These are phyloP conservation scores for Nyctibius bracteatus DNA, from an alignment of 2,113 vertebrate species.

Conservation along the genomic window DNA sequence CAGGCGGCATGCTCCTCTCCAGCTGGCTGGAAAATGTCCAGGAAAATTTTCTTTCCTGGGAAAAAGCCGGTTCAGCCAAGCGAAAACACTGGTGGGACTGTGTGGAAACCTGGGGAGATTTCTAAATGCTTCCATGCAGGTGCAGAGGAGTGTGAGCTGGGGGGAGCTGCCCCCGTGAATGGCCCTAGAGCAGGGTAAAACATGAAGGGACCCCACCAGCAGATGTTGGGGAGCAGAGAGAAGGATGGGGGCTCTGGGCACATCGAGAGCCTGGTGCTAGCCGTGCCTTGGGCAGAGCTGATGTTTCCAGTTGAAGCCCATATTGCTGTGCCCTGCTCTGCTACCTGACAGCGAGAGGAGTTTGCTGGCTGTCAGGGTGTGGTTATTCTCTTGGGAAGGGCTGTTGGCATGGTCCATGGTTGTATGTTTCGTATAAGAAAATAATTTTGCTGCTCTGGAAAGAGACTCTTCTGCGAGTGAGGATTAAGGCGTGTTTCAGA, in stretches of 20 bases:
- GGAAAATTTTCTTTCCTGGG: neutral
- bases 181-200: neutral
- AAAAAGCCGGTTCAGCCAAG: neutral
- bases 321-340: neutral
- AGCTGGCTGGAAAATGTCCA: neutral
- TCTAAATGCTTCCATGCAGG: neutral
- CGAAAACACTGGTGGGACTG: neutral
- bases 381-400: constrained; percentile 1
- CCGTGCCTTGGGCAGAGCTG: neutral
- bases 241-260: neutral
- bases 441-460: neutral
- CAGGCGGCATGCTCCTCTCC: neutral
- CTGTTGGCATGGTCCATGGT: neutral
- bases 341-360: neutral
- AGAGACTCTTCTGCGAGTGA: neutral
- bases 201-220: neutral
- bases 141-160: neutral
- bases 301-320: neutral
- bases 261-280: neutral
- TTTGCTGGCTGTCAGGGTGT: neutral
- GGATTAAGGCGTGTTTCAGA: neutral
- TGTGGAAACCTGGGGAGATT: neutral
- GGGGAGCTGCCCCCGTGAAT: neutral
- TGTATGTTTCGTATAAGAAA: neutral
- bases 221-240: neutral